phyloP scores from a whole-genome alignment of 2,113 vertebrate species.

The Gymnobelideus leadbeateri region DNA sequence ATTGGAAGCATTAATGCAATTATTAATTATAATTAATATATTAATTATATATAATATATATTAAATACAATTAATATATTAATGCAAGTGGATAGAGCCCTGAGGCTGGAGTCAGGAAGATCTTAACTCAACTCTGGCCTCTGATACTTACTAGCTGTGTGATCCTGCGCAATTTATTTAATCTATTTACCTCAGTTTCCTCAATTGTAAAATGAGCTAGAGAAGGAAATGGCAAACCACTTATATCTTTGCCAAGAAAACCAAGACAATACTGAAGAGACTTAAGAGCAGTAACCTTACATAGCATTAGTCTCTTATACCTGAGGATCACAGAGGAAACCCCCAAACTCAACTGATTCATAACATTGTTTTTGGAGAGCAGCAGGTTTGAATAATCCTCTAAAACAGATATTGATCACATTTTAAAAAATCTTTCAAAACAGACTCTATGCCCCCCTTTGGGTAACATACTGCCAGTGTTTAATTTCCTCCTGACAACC shows the following conservation, averaged over 20 bases:
- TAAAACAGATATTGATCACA: not conserved
- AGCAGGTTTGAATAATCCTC: not conserved
- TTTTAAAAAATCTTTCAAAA: not conserved
- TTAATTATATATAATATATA: too few species aligned
- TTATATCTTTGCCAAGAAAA: not conserved
- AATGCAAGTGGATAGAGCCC: not conserved
- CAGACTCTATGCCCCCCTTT: not conserved
- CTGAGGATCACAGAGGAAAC: not conserved
- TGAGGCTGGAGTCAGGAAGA: not conserved
- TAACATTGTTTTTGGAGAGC: not conserved
- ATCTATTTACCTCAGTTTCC: not conserved
- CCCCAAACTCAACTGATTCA: not conserved
- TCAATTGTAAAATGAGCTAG: not conserved
- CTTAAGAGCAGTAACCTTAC: not conserved
- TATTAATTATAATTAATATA: too few species aligned
- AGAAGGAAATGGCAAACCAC: not conserved
- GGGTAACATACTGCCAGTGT: not conserved
- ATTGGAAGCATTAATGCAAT: too few species aligned
- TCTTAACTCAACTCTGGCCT: not conserved
- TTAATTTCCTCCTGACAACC: not conserved
- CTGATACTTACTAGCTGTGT: not conserved
- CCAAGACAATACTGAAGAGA: not conserved
- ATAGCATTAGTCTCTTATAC: not conserved
- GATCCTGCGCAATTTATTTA: not conserved
- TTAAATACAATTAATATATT: too few species aligned